phyloP scores from a whole-genome alignment of 2,797 vertebrate genomes.

The Prionace glauca region DNA sequence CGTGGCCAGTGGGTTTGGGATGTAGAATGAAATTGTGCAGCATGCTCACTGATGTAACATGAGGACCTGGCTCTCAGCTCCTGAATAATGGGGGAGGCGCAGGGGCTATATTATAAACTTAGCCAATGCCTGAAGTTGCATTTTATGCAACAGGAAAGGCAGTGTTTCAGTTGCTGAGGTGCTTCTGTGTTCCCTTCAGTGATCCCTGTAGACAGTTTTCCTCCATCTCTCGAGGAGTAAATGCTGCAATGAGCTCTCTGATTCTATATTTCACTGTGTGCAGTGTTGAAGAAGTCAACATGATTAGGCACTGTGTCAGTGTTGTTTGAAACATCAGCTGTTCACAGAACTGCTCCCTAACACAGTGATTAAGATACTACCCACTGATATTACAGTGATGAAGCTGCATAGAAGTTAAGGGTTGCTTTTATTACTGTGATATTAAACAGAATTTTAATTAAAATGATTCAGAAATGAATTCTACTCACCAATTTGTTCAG shows the following conservation, averaged over 20 bases:
- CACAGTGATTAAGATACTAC: neutral
- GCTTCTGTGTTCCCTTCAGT: neutral
- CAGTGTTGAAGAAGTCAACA: neutral
- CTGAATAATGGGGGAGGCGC: neutral
- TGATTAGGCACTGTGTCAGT: neutral
- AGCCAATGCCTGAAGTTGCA: neutral
- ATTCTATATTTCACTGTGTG: neutral
- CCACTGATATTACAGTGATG: neutral
- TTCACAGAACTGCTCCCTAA: neutral
- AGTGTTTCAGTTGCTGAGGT: neutral
- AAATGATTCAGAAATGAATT: neutral
- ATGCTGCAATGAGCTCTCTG: neutral
- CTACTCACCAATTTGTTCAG: neutral
- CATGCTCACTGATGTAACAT: neutral
- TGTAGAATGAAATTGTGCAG: neutral
- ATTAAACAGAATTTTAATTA: slow-evolving; percentile 1
- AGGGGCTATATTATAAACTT: neutral
- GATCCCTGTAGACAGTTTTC: neutral
- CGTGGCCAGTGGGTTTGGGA: neutral
- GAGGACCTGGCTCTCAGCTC: neutral
- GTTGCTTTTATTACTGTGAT: neutral
- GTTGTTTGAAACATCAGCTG: neutral
- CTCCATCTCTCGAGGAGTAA: neutral
- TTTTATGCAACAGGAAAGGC: neutral
- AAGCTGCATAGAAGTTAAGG: neutral